Evolutionary conservation across 2,113 vertebrate genomes (phyloP), one percentile per base, ranked within the genome.

Genomic region (Psammodynastes pulverulentus): DNA sequence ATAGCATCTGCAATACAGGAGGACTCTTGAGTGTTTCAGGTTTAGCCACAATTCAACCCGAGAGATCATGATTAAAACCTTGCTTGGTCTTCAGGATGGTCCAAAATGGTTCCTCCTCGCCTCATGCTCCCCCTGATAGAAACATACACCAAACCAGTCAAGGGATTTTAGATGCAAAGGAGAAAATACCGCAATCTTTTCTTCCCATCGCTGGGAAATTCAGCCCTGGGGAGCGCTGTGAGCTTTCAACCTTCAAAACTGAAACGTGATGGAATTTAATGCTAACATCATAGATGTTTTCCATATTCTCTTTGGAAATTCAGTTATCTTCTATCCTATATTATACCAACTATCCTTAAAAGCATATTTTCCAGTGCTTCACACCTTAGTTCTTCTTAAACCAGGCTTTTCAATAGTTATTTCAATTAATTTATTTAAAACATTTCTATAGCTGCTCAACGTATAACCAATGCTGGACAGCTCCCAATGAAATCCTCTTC

Each of bases 401-500:
- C n/a, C 67, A 79, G 15, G 67, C 67, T 39, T 79, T 79, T 5
- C 3, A 79, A 79, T 79, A 79, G 29, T 67, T n/a, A 67, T n/a
- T 67, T 67, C 58, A 67, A n/a, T 67, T 67, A n/a, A 67, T n/a
- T 62, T 62, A 62, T 62, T 67, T 67, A n/a, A 67, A 67, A n/a
- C 58, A 67, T 67, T 67, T 67, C 4, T 67, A 15, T n/a, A 67
- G 29, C 58, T n/a, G 29, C 29, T 12, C 12, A 67, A n/a, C 10
- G n/a, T 67, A n/a, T 62, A 62, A n/a, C 58, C 12, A 67, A 13
- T 0, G 29, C 58, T 62, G 58, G 58, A 62, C 58, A 62, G 58
- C 62, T 67, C 29, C 29, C 62, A 34, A 67, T 39, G 6, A 79
- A 79, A 79, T 39, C 15, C 34, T 67, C 13, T 12, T 72, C 6